Base-by-base conservation (phyloP, 2,113 vertebrate genomes). In the Elgaria multicarinata region DNA sequence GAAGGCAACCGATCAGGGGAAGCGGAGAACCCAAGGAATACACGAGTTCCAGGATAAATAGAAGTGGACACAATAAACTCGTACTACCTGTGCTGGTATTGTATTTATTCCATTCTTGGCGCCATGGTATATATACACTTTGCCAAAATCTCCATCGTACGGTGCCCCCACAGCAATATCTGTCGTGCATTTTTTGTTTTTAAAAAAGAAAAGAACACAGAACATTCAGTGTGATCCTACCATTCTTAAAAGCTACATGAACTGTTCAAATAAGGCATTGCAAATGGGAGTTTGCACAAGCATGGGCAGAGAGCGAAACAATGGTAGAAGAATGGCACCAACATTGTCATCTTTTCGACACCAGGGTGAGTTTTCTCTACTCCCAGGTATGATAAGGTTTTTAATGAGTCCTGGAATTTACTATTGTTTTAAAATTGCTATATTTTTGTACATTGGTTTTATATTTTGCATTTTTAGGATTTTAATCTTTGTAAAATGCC, bases 151-250 rank as follows among this genome's bases (percentile, higher is more conserved):
- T 50, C 31, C 98, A 89, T 98, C 98, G 69, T 99, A 98, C 0
- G 99, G 99, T 53, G 99, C 98, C 87, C 99, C 99, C 9, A 99
- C 94, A 7, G 98, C 99, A 93, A 99, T 97, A 96, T 99, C 99
- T 99, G 96, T 90, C 87, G 42, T n/a, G 44, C 20, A 5, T 20
- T 18, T 50, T 6, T 16, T 91, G 55, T 39, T 72, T 20, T 69
- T 55, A 16, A 39, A 53, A 90, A 89, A 53, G 58, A 80, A 58
- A 66, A 12, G 58, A n/a, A 44, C 26, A 42, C 8, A 39, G 18
- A 6, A 33, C 33, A 4, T 86, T 92, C 88, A 83, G 64, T 36
- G 7, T 1, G 22, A 83, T 31, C 24, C 28, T 64, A 16, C n/a
- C 3, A 64, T 89, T 89, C n/a, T 9, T 26, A 87, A 77, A 42